Evolutionary conservation across 2,888 invertebrate genomes (phyloP).

Genomic region (Pandemis heparana): DNA sequence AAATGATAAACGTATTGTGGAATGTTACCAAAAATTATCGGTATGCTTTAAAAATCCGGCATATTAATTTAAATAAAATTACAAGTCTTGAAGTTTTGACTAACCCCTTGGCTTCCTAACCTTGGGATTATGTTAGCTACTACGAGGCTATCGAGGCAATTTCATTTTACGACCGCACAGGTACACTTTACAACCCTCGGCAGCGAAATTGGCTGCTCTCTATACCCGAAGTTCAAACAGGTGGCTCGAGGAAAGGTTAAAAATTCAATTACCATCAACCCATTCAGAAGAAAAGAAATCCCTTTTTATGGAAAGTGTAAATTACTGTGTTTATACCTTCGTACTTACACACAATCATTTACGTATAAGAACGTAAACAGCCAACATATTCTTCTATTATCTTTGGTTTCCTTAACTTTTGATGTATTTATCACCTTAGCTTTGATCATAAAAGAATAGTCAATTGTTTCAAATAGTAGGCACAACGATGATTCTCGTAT

Average conservation of each 20-base stretch:
- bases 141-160: conserved; percentile 13
- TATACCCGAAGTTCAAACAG: conserved; percentile 8
- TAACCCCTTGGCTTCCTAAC: not conserved
- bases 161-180: conserved; percentile 19
- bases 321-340: too few species aligned
- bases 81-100: not conserved
- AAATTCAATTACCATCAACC: conserved; percentile 12
- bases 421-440: not conserved
- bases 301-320: too few species aligned
- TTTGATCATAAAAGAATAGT: not conserved
- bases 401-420: not conserved
- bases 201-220: conserved; percentile 1
- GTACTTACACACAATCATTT: not conserved
- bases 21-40: conserved; percentile 33
- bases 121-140: not conserved
- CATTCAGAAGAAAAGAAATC: too few species aligned
- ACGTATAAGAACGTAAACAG: not conserved
- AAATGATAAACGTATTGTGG: conserved; percentile 12
- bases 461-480: not conserved
- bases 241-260: not conserved
- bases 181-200: conserved; percentile 21
- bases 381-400: not conserved
- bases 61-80: not conserved
- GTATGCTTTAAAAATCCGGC: conserved; percentile 11
- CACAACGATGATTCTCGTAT: not conserved